These are phyloP conservation scores for Theonella swinhoei DNA, from an alignment of 37 sponge, comb jelly and placozoan genomes.

Conservation along the genomic window DNA sequence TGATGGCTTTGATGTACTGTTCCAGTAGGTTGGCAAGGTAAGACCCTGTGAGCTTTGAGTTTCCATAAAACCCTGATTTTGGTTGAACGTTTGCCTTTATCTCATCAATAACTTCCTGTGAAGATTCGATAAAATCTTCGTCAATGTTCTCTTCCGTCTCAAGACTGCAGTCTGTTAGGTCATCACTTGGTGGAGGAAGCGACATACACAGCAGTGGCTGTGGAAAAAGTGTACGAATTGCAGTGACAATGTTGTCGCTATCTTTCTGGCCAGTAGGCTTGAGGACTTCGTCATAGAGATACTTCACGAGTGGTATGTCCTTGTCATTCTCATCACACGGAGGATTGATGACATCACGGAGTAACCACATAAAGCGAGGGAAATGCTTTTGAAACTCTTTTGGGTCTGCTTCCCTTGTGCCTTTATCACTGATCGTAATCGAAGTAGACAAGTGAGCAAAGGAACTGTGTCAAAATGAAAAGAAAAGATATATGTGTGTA, in stretches of 20 bases:
- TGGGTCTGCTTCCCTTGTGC: neutral
- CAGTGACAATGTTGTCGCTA: neutral
- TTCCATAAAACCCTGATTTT: neutral
- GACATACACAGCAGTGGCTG: neutral
- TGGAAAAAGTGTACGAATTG: constrained; percentile 13
- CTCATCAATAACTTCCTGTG: neutral
- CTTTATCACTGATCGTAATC: neutral
- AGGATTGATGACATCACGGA: constrained; percentile 10
- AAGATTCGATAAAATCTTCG: neutral
- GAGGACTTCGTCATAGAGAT: constrained; percentile 6
- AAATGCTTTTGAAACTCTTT: constrained; percentile 7
- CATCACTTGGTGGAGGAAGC: constrained; percentile 6
- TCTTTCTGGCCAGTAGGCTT: neutral
- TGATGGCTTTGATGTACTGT: constrained; percentile 4
- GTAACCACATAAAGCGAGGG: constrained; percentile 19
- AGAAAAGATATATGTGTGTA: neutral
- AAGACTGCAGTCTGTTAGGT: neutral
- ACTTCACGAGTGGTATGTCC: neutral
- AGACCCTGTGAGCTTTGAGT: neutral
- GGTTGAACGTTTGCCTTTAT: neutral
- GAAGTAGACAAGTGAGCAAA: constrained; percentile 11
- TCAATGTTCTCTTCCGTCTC: neutral
- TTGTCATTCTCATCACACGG: constrained; percentile 6
- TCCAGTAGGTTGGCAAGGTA: neutral
- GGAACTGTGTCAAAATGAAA: neutral